These are phyloP conservation scores for Zaprionus gabonicus DNA, from an alignment of 1,140 invertebrate genomes.

Conservation along the genomic window DNA sequence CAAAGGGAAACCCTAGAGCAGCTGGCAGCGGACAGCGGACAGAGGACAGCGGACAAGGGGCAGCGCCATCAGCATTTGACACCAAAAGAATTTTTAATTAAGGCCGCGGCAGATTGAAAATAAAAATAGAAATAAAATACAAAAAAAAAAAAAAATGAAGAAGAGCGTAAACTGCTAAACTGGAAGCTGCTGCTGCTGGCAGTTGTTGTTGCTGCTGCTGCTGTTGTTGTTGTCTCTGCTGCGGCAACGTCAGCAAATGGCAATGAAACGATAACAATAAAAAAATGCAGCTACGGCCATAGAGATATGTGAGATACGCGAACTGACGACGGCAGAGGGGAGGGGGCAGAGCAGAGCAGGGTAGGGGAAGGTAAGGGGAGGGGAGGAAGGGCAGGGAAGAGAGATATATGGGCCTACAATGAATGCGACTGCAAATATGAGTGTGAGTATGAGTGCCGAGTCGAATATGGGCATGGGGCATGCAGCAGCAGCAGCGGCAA, in stretches of 20 bases:
- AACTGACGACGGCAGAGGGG: slow-evolving; percentile 2
- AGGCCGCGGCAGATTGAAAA: slow-evolving; percentile 46
- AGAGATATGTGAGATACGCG: slow-evolving; percentile 59
- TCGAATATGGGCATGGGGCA: slow-evolving; percentile 42
- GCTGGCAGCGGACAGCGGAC: slow-evolving; percentile 32
- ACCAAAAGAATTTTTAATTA: slow-evolving; percentile 77
- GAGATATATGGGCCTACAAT: slow-evolving; percentile 68
- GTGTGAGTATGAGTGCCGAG: slow-evolving; percentile 30
- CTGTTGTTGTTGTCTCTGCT: slow-evolving; percentile 14
- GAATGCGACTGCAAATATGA: slow-evolving; percentile 30
- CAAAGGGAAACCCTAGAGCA: slow-evolving; percentile 49
- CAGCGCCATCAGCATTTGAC: slow-evolving; percentile 53
- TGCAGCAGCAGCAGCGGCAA: neutral
- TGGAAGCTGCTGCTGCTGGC: slow-evolving; percentile 37
- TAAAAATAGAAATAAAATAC: slow-evolving; percentile 18
- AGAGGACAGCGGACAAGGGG: slow-evolving; percentile 17
- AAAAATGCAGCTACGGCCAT: slow-evolving; percentile 61
- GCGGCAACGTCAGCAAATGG: slow-evolving; percentile 51
- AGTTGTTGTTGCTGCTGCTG: slow-evolving; percentile 18
- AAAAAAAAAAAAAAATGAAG: slow-evolving; percentile 6
- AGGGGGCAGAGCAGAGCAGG: neutral
- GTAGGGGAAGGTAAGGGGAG: neutral
- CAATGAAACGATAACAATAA: slow-evolving; percentile 67
- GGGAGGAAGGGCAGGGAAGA: neutral
- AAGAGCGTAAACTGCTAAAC: neutral